phyloP scores from a whole-genome alignment of 2,797 vertebrate genomes.

The Pangasius sanitwongsei region DNA sequence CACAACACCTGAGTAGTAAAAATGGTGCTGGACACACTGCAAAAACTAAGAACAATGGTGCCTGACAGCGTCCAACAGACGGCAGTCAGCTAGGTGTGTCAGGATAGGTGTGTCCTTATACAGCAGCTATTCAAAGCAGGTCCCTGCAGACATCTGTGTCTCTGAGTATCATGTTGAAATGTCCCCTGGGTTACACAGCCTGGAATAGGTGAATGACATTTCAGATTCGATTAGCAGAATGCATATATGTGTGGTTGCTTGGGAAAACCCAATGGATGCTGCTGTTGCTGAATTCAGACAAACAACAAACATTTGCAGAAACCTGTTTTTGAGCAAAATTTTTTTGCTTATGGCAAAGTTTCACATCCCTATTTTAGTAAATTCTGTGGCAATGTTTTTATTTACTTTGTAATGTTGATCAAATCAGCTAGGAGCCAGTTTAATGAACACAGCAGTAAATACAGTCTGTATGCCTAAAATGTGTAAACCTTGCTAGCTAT shows the following conservation, averaged over 20 bases:
- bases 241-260: background rate
- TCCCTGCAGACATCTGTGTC: conserved; percentile 4
- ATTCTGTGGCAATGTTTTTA: too few relatives aligned
- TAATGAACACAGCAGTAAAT: too few relatives aligned
- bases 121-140: conserved; percentile 14
- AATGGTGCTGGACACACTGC: background rate
- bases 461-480: too few relatives aligned
- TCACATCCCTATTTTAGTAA: background rate
- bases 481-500: too few relatives aligned
- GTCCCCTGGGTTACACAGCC: background rate
- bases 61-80: background rate
- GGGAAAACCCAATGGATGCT: background rate
- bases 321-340: background rate
- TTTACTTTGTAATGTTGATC: too few relatives aligned
- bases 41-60: background rate
- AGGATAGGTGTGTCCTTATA: conserved; percentile 35
- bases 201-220: conserved; percentile 5
- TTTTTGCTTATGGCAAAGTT: background rate
- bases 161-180: conserved; percentile 12
- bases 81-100: conserved; percentile 4
- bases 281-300: background rate
- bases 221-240: background rate
- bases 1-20: background rate
- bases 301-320: background rate
- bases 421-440: too few relatives aligned